These are phyloP conservation scores for Anas platyrhynchos DNA, from an alignment of 2,113 vertebrate genomes.

Conservation along the genomic window DNA sequence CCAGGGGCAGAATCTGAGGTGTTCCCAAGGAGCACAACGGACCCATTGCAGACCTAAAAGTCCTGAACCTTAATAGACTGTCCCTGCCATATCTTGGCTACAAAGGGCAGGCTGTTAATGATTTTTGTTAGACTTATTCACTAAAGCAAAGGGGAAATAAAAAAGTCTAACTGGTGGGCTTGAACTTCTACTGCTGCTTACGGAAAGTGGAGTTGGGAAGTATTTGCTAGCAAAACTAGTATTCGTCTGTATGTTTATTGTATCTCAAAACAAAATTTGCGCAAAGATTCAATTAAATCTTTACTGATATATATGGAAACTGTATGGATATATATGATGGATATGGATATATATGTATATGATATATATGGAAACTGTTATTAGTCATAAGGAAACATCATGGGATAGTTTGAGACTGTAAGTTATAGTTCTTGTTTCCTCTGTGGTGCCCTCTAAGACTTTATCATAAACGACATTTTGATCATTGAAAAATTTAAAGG, in stretches of 20 bases:
- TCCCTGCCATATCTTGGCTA: neutral
- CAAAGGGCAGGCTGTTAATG: neutral
- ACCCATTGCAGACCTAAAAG: neutral
- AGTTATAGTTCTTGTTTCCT: neutral
- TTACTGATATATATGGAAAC: neutral
- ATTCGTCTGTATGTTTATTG: neutral
- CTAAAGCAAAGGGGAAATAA: neutral
- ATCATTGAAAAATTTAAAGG: neutral
- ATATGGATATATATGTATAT: no score
- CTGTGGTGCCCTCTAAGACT: neutral
- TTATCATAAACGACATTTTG: neutral
- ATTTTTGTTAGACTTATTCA: neutral
- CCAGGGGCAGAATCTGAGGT: no score
- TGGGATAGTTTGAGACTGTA: neutral
- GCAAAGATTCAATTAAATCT: neutral
- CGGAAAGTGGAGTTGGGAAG: neutral
- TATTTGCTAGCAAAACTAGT: neutral
- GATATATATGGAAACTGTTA: neutral
- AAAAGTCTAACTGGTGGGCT: fast-evolving
- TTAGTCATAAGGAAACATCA: neutral
- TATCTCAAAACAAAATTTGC: neutral
- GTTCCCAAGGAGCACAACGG: neutral
- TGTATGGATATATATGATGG: no score
- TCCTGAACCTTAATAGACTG: neutral
- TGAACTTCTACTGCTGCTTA: neutral